phyloP scores from a whole-genome alignment of 2,113 vertebrate species.

The Syngnathus scovelli region DNA sequence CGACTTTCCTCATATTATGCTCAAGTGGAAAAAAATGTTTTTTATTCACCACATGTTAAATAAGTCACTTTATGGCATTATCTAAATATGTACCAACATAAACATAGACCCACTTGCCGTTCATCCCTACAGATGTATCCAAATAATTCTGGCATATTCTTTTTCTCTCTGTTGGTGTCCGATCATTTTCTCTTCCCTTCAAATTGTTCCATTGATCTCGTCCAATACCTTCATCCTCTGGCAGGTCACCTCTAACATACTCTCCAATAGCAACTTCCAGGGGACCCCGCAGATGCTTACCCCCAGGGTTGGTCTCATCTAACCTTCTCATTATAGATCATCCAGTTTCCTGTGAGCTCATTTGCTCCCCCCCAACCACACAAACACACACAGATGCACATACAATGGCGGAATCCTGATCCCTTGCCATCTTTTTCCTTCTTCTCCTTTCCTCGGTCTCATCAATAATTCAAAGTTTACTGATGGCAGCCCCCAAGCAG shows the following conservation, averaged over 20 bases:
- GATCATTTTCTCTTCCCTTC: neutral
- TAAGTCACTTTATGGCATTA: too few relatives aligned
- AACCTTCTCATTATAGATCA: conserved; percentile 41
- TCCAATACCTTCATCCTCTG: conserved; percentile 10
- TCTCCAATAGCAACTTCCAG: conserved; percentile 13
- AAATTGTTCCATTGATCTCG: neutral
- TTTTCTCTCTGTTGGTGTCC: neutral
- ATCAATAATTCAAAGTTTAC: conserved; percentile 70
- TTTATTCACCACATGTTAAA: too few relatives aligned
- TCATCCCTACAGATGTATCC: neutral
- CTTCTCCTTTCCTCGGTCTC: conserved; percentile 35
- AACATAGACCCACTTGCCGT: too few relatives aligned
- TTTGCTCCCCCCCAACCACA: conserved; percentile 15
- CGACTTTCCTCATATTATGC: too few relatives aligned
- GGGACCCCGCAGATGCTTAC: conserved; percentile 5
- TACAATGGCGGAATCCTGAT: conserved; percentile 34
- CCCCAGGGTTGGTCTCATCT: conserved; percentile 31
- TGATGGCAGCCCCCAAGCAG: conserved; percentile 45
- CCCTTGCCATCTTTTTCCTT: conserved; percentile 22
- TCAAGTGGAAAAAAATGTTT: too few relatives aligned
- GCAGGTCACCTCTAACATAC: conserved; percentile 25
- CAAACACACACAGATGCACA: conserved; percentile 1
- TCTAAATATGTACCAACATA: too few relatives aligned
- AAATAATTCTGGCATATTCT: neutral
- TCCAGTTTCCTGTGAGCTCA: conserved; percentile 42